A percentile compares a stretch with the other conserved stretches of the same genome.
phyloP scores from a whole-genome alignment of 2,888 invertebrate genomes.

The Tricholauxania praeusta region DNA sequence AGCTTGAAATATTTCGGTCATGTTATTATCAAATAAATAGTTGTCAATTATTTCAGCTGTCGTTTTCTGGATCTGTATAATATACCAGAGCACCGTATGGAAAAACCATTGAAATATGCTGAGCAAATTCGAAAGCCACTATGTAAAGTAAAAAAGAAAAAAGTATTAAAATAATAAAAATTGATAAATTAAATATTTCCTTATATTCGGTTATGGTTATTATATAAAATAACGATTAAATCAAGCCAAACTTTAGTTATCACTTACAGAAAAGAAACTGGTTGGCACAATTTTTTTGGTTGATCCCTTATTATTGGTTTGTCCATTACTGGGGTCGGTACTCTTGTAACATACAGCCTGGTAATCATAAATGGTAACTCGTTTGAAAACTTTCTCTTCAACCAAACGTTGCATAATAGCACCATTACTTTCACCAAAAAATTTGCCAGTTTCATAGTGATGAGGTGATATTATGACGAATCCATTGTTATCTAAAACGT shows the following conservation, averaged over 20 bases:
- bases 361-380: slow-evolving; percentile 84
- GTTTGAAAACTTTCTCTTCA: slow-evolving; percentile 80
- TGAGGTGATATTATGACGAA: slow-evolving; percentile 86
- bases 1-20: slow-evolving; percentile 60
- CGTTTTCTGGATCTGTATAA: slow-evolving; percentile 70
- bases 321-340: slow-evolving; percentile 73
- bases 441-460: slow-evolving; percentile 80
- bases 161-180: not conserved
- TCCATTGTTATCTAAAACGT: slow-evolving; percentile 89
- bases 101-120: slow-evolving; percentile 73
- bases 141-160: slow-evolving; percentile 3
- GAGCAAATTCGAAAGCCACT: slow-evolving; percentile 74
- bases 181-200: not conserved
- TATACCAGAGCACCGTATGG: slow-evolving; percentile 72
- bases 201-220: not conserved
- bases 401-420: slow-evolving; percentile 82
- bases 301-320: no score
- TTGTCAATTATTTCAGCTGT: slow-evolving; percentile 68
- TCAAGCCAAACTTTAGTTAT: not conserved
- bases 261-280: slow-evolving; percentile 73
- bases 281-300: slow-evolving; percentile 54
- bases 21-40: slow-evolving; percentile 70
- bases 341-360: slow-evolving; percentile 89
- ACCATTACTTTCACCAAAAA: slow-evolving; percentile 87
- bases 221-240: not conserved